Percentiles rank a stretch among this genome's conserved stretches.
These are phyloP conservation scores for Gnathonemus echidnorhynchus DNA, from an alignment of 2,113 vertebrate genomes.

Conservation along the genomic window DNA sequence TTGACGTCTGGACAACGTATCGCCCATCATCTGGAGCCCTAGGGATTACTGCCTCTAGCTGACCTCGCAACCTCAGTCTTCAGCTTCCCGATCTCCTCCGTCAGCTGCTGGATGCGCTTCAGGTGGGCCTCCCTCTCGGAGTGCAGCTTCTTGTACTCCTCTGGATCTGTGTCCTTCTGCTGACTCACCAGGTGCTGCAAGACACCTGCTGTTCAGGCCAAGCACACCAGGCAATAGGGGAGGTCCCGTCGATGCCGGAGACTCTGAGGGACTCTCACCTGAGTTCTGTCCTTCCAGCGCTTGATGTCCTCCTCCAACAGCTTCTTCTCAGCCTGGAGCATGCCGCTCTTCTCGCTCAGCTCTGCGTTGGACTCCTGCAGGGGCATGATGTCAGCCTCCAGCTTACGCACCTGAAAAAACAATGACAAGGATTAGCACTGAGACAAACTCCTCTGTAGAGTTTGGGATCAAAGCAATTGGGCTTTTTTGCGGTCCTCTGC, in stretches of 20 bases:
- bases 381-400: slow-evolving; percentile 82
- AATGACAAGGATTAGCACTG: not conserved
- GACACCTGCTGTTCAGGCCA: slow-evolving; percentile 16
- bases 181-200: slow-evolving; percentile 83
- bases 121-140: slow-evolving; percentile 81
- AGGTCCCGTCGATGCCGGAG: not conserved
- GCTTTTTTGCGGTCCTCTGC: not conserved
- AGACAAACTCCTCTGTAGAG: not conserved
- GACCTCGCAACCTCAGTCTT: slow-evolving; percentile 83
- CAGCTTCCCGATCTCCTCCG: slow-evolving; percentile 75
- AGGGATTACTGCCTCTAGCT: not conserved
- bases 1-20: not conserved
- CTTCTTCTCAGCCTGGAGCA: slow-evolving; percentile 92
- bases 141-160: slow-evolving; percentile 86
- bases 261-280: slow-evolving; percentile 58
- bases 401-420: slow-evolving; percentile 71
- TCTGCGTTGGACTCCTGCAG: slow-evolving; percentile 88
- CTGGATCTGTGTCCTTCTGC: slow-evolving; percentile 88
- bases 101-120: slow-evolving; percentile 90
- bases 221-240: not conserved
- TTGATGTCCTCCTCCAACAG: slow-evolving; percentile 89
- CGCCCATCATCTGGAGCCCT: not conserved
- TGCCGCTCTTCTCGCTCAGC: slow-evolving; percentile 90
- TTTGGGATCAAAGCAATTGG: not conserved
- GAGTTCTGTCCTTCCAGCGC: slow-evolving; percentile 86